Conservation (phyloP, 2,113 vertebrate species). For the Sterna hirundo region DNA sequence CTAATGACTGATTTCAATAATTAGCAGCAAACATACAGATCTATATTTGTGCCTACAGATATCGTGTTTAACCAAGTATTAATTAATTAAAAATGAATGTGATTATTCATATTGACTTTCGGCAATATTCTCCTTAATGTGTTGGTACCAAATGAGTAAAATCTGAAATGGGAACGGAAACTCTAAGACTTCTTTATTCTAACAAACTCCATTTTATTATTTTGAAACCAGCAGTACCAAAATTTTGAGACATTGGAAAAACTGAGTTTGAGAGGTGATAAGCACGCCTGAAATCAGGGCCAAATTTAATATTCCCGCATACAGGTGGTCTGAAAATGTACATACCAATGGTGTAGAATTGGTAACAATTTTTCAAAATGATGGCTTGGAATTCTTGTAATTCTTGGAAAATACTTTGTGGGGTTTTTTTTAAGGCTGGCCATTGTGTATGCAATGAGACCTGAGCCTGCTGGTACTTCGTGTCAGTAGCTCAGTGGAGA, state of each 20-base stretch:
- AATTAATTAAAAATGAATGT: constrained; percentile 24
- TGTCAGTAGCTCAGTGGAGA: neutral
- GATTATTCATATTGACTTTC: neutral
- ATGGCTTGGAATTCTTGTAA: neutral
- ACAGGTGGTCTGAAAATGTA: neutral
- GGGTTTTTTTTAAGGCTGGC: neutral
- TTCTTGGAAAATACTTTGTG: neutral
- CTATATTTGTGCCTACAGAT: constrained; percentile 21
- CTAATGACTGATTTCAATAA: constrained; percentile 13
- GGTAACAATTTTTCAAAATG: neutral
- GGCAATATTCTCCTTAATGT: neutral
- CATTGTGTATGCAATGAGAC: neutral
- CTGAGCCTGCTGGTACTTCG: neutral
- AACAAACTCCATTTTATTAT: neutral
- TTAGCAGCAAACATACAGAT: neutral
- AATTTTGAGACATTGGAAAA: neutral
- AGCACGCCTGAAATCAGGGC: neutral
- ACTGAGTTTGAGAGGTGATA: neutral
- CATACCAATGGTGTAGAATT: neutral
- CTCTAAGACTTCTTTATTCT: neutral
- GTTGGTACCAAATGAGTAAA: neutral
- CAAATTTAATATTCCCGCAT: neutral
- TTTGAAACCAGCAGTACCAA: neutral
- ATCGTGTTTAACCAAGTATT: constrained; percentile 4
- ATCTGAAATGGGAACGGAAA: neutral